Percentiles rank a stretch among this genome's conserved stretches.
phyloP scores from a whole-genome alignment of 2,113 vertebrate genomes.

The Rousettus leschenaultii region DNA sequence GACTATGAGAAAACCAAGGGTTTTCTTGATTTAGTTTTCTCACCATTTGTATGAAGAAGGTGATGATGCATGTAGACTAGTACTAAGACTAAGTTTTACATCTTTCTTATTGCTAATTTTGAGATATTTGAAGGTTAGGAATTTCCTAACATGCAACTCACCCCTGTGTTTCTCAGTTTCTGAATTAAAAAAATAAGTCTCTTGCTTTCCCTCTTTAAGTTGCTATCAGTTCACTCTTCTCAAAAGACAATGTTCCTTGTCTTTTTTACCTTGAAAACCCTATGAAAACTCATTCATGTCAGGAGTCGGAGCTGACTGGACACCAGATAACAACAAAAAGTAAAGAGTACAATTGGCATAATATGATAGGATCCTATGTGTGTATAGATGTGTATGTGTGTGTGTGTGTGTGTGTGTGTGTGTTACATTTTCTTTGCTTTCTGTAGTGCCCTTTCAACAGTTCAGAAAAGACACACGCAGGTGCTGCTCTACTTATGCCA shows the following conservation, averaged over 20 bases:
- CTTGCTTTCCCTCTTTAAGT: not conserved
- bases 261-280: not conserved
- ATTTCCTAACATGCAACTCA: not conserved
- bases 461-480: not conserved
- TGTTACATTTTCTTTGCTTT: not conserved
- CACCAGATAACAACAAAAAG: not conserved
- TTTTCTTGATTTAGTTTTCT: not conserved
- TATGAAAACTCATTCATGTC: not conserved
- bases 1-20: not conserved
- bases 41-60: not conserved
- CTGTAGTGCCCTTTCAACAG: not conserved
- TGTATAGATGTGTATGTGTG: not conserved
- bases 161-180: not conserved
- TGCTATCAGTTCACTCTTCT: not conserved
- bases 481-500: not conserved
- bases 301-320: not conserved
- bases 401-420: too few relatives aligned
- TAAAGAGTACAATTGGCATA: not conserved
- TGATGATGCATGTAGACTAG: not conserved
- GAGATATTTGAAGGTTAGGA: not conserved
- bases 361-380: not conserved
- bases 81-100: not conserved
- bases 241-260: not conserved
- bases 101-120: not conserved
- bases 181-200: not conserved